phyloP scores from a whole-genome alignment of 23 tunicate species.

The Halocynthia aurantium region DNA sequence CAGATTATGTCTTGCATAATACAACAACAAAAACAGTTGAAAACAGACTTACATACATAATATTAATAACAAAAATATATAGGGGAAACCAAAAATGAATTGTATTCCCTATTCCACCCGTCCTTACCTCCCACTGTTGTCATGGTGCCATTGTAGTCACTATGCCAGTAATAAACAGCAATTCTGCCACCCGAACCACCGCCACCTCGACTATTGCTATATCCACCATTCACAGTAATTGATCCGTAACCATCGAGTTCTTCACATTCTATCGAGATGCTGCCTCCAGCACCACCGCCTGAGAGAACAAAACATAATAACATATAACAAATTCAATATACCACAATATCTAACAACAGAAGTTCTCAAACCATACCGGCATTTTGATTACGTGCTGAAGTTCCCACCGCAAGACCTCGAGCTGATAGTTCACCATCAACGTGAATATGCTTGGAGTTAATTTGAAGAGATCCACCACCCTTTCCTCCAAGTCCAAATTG shows the following conservation, averaged over 20 bases:
- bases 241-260: constrained; percentile 28
- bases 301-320: not conserved
- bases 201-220: constrained; percentile 11
- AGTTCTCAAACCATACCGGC: not conserved
- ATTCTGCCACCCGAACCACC: constrained; percentile 33
- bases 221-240: constrained; percentile 15
- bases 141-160: constrained; percentile 9
- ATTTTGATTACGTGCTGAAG: not conserved
- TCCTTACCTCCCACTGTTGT: constrained; percentile 10
- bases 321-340: not conserved
- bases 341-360: not conserved
- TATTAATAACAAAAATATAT: too few species aligned
- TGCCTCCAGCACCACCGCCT: constrained; percentile 33
- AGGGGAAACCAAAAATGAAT: too few species aligned
- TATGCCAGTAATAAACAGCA: constrained; percentile 3
- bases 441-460: constrained; percentile 11
- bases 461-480: constrained; percentile 18
- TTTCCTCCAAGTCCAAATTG: constrained; percentile 13
- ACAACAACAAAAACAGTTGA: too few species aligned
- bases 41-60: too few species aligned
- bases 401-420: not conserved
- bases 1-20: too few species aligned
- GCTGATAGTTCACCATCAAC: constrained; percentile 20
- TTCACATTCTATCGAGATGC: constrained; percentile 21
- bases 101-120: too few species aligned